phyloP scores from a whole-genome alignment of 2,888 invertebrate species.

The Tetranychus truncatus region DNA sequence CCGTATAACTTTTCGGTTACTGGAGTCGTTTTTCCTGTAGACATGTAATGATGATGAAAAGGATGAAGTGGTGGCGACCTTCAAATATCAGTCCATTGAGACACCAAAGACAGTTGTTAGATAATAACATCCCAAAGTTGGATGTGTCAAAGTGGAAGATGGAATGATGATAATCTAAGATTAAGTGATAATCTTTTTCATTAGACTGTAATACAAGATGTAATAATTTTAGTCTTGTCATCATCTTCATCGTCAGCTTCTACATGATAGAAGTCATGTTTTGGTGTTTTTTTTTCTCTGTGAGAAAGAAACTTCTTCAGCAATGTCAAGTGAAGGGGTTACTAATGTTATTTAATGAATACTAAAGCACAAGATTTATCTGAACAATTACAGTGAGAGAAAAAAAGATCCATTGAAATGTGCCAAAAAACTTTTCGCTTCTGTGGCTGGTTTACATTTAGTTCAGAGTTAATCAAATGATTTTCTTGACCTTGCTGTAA shows the following conservation, averaged over 20 bases:
- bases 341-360: not conserved
- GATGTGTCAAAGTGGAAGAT: not conserved
- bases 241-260: not conserved
- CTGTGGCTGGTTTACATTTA: no score
- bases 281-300: not conserved
- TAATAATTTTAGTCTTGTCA: not conserved
- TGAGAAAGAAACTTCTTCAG: not conserved
- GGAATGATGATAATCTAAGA: not conserved
- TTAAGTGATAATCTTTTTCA: not conserved
- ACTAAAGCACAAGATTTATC: not conserved
- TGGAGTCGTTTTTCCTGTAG: no score
- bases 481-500: no score
- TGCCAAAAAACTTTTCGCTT: no score
- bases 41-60: no score
- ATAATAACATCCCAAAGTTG: not conserved
- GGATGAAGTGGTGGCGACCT: not conserved
- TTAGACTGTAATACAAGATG: not conserved
- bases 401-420: no score
- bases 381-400: not conserved
- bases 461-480: no score
- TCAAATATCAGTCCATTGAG: not conserved
- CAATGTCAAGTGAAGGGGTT: not conserved
- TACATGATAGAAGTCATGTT: not conserved
- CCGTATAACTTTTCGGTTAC: not conserved
- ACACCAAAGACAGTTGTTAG: not conserved